Percentiles rank a stretch among this genome's conserved stretches.
These are phyloP conservation scores for Anguilla obscura DNA, from an alignment of 2,797 vertebrate species.

Conservation along the genomic window DNA sequence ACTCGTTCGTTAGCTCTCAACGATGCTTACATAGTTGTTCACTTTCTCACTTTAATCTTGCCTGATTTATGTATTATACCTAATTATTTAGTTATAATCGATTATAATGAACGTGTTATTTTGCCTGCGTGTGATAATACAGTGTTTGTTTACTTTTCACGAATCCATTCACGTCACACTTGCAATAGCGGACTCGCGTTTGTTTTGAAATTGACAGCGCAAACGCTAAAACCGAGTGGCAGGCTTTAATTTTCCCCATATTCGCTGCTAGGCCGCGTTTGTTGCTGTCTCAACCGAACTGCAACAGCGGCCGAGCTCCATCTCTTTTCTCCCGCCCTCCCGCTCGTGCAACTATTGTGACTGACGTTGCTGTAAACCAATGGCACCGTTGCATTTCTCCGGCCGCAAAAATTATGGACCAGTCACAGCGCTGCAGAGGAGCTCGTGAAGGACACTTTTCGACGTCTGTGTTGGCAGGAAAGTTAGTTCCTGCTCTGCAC, in stretches of 20 bases:
- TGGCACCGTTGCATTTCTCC: slow-evolving; percentile 48
- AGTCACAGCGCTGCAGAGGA: slow-evolving; percentile 54
- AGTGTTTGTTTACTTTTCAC: slow-evolving; percentile 9
- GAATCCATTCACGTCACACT: slow-evolving; percentile 31
- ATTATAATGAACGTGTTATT: not conserved
- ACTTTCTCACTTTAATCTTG: not conserved
- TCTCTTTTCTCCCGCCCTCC: slow-evolving; percentile 64
- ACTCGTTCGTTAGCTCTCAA: not conserved
- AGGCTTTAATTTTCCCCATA: slow-evolving; percentile 60
- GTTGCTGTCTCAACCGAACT: slow-evolving; percentile 73
- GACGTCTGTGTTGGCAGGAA: slow-evolving; percentile 68
- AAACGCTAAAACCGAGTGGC: slow-evolving; percentile 48
- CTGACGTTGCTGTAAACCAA: slow-evolving; percentile 52
- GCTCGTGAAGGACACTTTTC: slow-evolving; percentile 55
- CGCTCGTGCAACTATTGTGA: slow-evolving; percentile 44
- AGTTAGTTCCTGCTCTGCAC: slow-evolving; percentile 81
- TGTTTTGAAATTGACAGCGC: slow-evolving; percentile 21
- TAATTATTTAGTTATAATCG: not conserved
- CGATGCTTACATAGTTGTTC: not conserved
- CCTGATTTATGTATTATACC: not conserved
- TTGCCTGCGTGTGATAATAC: not conserved
- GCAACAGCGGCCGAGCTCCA: slow-evolving; percentile 37
- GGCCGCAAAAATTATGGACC: slow-evolving; percentile 47
- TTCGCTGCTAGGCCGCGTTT: slow-evolving; percentile 76
- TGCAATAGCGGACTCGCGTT: slow-evolving; percentile 11